phyloP scores from a whole-genome alignment of 2,797 vertebrate genomes.

The Nannoperca australis region DNA sequence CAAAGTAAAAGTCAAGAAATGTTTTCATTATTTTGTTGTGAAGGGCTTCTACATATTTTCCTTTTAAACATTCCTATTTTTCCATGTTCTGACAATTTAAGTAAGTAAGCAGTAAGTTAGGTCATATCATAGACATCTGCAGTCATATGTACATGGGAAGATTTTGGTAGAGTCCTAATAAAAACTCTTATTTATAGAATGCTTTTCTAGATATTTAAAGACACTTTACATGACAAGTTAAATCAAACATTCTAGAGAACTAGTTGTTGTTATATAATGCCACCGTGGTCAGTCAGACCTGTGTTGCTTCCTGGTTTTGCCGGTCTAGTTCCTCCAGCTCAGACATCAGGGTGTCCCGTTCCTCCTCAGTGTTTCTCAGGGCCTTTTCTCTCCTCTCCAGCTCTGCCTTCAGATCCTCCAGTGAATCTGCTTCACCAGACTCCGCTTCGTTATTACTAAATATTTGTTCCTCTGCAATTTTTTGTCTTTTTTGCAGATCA shows the following conservation, averaged over 20 bases:
- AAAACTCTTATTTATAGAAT: background rate
- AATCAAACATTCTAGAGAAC: background rate
- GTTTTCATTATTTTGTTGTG: background rate
- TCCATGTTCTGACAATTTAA: background rate
- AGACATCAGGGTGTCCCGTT: slow-evolving; percentile 87
- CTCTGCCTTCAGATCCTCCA: slow-evolving; percentile 85
- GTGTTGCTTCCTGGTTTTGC: slow-evolving; percentile 96
- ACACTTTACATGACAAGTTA: background rate
- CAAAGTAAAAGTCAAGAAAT: background rate
- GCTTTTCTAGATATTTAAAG: background rate
- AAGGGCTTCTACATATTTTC: background rate
- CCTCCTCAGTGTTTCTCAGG: slow-evolving; percentile 85
- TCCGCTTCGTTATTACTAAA: slow-evolving; percentile 48
- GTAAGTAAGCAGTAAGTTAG: background rate
- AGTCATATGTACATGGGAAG: no score
- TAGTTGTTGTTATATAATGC: no score
- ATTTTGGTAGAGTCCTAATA: background rate
- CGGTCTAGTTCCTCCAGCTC: slow-evolving; percentile 95
- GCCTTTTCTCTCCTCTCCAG: slow-evolving; percentile 86
- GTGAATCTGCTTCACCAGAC: slow-evolving; percentile 56
- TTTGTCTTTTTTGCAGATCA: slow-evolving; percentile 80
- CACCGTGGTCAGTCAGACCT: slow-evolving; percentile 81
- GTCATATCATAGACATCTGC: no score
- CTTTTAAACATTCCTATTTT: background rate
- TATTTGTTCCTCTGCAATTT: slow-evolving; percentile 67